Evolutionary conservation across 1,140 invertebrate genomes (phyloP).

Genomic region (Halesus radiatus): DNA sequence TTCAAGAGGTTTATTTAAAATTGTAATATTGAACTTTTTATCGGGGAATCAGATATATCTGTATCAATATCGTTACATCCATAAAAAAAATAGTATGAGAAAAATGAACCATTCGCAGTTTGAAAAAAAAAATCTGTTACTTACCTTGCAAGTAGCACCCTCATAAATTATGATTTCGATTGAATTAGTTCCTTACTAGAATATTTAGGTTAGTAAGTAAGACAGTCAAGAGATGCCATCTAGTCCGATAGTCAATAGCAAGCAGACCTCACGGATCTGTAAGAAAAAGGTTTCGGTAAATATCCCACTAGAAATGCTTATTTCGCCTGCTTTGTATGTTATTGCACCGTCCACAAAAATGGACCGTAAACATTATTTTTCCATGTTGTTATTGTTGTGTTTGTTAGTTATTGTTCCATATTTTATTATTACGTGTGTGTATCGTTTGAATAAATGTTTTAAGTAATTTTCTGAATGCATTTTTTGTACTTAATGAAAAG

Average conservation of each 20-base stretch:
- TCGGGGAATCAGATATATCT: no score
- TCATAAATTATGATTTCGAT: no score
- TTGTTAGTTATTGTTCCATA: neutral
- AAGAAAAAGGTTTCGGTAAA: constrained; percentile 9
- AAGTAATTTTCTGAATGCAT: no score
- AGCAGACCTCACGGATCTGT: constrained; percentile 10
- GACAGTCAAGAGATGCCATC: constrained; percentile 1
- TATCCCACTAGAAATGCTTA: constrained; percentile 21
- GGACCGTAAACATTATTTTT: neutral
- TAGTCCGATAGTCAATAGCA: neutral
- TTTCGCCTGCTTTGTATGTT: constrained; percentile 23
- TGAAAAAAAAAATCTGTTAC: no score
- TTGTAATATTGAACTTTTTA: no score
- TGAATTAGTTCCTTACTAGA: neutral
- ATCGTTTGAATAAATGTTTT: neutral
- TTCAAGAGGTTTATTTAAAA: no score
- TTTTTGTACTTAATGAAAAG: no score
- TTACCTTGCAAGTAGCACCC: no score
- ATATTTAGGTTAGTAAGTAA: constrained; percentile 11
- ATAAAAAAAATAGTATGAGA: no score
- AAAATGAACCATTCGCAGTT: no score
- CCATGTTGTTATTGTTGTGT: neutral
- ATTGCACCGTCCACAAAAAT: neutral
- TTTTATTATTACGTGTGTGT: neutral
- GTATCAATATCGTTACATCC: no score